Conservation (phyloP, 2,797 vertebrate genomes). For the Sebastes itinus region DNA sequence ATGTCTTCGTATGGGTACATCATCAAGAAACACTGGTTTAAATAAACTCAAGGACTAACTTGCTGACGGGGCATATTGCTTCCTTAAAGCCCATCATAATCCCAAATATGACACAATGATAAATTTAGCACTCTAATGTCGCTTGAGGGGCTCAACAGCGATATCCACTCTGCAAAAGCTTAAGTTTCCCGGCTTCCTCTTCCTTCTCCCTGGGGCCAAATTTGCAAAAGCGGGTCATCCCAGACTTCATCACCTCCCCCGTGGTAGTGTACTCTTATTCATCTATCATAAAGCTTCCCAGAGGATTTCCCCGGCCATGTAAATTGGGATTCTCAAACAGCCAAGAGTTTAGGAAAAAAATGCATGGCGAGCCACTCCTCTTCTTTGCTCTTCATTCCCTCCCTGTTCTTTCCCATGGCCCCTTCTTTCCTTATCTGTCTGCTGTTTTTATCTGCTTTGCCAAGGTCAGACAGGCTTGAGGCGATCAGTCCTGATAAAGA, state of each 20-base stretch:
- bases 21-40: not conserved
- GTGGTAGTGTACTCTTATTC: conserved; percentile 63
- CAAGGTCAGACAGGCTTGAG: conserved; percentile 80
- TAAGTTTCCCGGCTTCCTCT: conserved; percentile 69
- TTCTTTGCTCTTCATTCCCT: conserved; percentile 14
- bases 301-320: conserved; percentile 68
- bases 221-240: conserved; percentile 80
- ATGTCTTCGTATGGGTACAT: not conserved
- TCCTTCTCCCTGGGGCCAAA: conserved; percentile 78
- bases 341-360: conserved; percentile 60
- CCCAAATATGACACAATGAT: conserved; percentile 70
- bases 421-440: conserved; percentile 71
- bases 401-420: conserved; percentile 14
- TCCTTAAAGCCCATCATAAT: conserved; percentile 46
- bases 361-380: conserved; percentile 41
- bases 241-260: conserved; percentile 67
- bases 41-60: conserved; percentile 6
- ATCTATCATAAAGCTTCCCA: conserved; percentile 80
- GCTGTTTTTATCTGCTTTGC: conserved; percentile 75
- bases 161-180: conserved; percentile 68
- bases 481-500: conserved; percentile 78
- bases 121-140: conserved; percentile 63
- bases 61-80: conserved; percentile 11
- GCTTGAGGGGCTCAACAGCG: conserved; percentile 48
- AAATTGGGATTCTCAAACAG: conserved; percentile 71